Evolutionary conservation across 2,797 vertebrate genomes (phyloP).

Genomic region (Vireo griseus): DNA sequence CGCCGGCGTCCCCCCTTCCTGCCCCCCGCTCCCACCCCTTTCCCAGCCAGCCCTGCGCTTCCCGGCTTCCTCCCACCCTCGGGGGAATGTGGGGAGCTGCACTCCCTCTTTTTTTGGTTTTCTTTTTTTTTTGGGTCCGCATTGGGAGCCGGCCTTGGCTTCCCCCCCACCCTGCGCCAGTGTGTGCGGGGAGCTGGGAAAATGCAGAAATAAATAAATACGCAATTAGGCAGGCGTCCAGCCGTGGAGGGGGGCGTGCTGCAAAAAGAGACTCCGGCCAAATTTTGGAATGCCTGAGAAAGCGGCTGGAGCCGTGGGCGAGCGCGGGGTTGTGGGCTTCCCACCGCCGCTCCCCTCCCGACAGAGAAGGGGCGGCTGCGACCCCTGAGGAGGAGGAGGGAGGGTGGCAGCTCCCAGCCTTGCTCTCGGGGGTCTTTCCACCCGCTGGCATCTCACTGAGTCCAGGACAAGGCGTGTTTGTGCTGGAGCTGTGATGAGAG

Average conservation of each 20-base stretch:
- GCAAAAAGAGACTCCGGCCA: slow-evolving; percentile 10
- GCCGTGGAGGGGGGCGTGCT: background rate
- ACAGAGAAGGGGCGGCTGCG: accelerated
- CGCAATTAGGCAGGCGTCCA: slow-evolving; percentile 71
- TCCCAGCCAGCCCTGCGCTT: background rate
- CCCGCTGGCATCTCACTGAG: background rate
- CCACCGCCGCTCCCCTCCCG: background rate
- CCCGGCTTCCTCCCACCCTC: background rate
- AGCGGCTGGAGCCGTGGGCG: background rate
- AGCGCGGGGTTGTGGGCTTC: slow-evolving; percentile 62
- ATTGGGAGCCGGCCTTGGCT: background rate
- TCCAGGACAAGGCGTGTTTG: background rate
- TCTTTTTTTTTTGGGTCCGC: background rate
- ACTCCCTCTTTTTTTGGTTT: background rate
- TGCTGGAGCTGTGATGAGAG: background rate
- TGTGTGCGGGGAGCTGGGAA: slow-evolving; percentile 60
- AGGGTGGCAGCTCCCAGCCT: background rate
- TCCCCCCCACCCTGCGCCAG: background rate
- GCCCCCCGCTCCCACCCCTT: background rate
- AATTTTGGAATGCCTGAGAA: slow-evolving; percentile 76
- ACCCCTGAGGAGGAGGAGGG: background rate
- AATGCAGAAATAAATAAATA: slow-evolving; percentile 71
- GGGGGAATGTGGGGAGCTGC: background rate
- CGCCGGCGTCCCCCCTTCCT: slow-evolving; percentile 18
- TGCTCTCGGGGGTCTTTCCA: accelerated